Conservation (phyloP, 2,113 vertebrate species). For the Crocuta crocuta region DNA sequence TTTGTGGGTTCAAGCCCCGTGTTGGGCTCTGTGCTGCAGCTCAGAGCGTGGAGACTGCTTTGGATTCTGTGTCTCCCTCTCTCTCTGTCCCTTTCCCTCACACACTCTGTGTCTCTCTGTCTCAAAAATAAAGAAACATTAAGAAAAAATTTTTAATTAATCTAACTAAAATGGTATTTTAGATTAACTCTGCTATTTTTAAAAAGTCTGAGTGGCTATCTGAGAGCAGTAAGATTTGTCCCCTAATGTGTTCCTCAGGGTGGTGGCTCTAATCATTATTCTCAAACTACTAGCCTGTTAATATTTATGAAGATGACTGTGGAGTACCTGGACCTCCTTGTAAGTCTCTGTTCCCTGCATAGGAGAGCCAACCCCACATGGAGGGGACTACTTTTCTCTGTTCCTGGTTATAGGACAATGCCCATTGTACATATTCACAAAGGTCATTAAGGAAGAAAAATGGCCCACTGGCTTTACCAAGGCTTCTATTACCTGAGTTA, state of each 20-base stretch:
- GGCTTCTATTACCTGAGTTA: not conserved
- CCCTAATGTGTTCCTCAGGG: not conserved
- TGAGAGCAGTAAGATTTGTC: not conserved
- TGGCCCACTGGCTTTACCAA: not conserved
- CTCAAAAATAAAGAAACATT: too few relatives aligned
- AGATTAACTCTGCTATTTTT: conserved; percentile 7
- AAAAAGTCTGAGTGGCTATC: conserved; percentile 15
- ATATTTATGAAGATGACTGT: not conserved
- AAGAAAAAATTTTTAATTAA: not conserved
- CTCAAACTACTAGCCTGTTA: not conserved
- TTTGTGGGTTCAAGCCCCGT: too few relatives aligned
- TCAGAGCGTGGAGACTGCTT: too few relatives aligned
- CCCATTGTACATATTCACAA: not conserved
- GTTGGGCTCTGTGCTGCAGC: too few relatives aligned
- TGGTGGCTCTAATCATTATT: not conserved
- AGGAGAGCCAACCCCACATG: not conserved
- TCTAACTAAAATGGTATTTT: conserved; percentile 33
- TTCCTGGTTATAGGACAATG: not conserved
- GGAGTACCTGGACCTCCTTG: not conserved
- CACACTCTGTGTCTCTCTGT: too few relatives aligned
- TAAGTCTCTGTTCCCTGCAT: not conserved
- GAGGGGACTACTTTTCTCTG: not conserved
- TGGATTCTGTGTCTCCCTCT: too few relatives aligned
- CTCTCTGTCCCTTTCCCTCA: too few relatives aligned
- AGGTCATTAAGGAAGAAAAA: not conserved